Evolutionary conservation across 2,113 vertebrate species (phyloP).

Genomic region (Proterorhinus semilunaris): DNA sequence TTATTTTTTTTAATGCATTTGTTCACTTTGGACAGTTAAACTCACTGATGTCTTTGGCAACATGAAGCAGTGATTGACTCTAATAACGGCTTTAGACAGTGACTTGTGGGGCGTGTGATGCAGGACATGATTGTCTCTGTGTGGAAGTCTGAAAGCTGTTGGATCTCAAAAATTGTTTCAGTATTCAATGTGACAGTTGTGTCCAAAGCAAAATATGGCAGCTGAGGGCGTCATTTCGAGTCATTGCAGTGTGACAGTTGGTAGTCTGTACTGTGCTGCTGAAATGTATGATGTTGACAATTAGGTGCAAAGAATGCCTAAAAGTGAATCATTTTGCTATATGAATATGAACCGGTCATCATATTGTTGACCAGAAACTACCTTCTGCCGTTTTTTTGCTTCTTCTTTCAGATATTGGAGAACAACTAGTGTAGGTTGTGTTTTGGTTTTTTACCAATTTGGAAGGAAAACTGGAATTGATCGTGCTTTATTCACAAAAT

Average conservation of each 20-base stretch:
- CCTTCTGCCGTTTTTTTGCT: too few species aligned
- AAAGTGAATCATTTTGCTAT: too few species aligned
- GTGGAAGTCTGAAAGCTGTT: slow-evolving; percentile 42
- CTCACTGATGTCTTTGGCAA: slow-evolving; percentile 14
- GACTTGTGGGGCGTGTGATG: slow-evolving; percentile 6
- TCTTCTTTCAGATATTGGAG: too few species aligned
- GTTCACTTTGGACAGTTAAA: slow-evolving; percentile 46
- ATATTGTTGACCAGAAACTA: too few species aligned
- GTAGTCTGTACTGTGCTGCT: background rate
- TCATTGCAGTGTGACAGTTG: background rate
- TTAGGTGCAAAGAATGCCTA: background rate
- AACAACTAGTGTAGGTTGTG: background rate
- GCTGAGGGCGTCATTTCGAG: slow-evolving; percentile 25
- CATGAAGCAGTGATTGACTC: slow-evolving; percentile 35
- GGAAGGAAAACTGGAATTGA: too few species aligned
- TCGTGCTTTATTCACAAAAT: background rate
- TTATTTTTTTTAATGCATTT: background rate
- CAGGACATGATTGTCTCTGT: slow-evolving; percentile 27
- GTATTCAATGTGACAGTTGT: slow-evolving; percentile 46
- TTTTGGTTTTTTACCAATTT: background rate
- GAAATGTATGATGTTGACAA: slow-evolving; percentile 6
- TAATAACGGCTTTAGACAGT: slow-evolving; percentile 63
- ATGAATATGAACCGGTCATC: too few species aligned
- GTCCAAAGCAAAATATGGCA: slow-evolving; percentile 32
- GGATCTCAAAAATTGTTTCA: slow-evolving; percentile 30